Conservation (phyloP, 2,888 invertebrate species). For the Heliconius aoede region DNA sequence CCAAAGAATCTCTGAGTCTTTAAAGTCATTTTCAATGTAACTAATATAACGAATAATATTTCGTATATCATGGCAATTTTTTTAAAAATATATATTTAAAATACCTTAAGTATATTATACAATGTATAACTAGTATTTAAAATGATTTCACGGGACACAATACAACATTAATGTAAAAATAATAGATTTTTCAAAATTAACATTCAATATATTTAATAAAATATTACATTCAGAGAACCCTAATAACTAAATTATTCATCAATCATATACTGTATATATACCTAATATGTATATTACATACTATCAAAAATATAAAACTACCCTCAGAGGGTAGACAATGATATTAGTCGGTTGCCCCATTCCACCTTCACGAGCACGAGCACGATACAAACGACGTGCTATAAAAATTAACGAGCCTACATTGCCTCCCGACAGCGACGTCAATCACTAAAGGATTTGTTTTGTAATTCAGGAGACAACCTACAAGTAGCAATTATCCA, state of each 20-base stretch:
- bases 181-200: too few species aligned
- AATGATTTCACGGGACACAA: too few species aligned
- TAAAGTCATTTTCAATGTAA: conserved; percentile 24
- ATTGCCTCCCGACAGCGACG: conserved; percentile 60
- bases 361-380: conserved; percentile 25
- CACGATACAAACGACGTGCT: conserved; percentile 61
- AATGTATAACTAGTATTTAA: too few species aligned
- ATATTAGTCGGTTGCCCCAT: conserved; percentile 24
- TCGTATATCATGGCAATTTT: too few species aligned
- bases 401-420: conserved; percentile 70
- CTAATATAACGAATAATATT: background rate
- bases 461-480: conserved; percentile 80
- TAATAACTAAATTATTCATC: background rate
- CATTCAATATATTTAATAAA: background rate
- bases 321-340: background rate
- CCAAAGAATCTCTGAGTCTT: conserved; percentile 19
- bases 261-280: background rate
- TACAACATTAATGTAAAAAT: too few species aligned
- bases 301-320: conserved; percentile 1
- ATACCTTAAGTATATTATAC: too few species aligned
- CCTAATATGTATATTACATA: background rate
- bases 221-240: background rate
- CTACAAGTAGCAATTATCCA: conserved; percentile 81
- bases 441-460: conserved; percentile 80
- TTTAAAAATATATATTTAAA: too few species aligned